Base-by-base conservation (phyloP, 2,888 invertebrate species). In the Furcula furcula region DNA sequence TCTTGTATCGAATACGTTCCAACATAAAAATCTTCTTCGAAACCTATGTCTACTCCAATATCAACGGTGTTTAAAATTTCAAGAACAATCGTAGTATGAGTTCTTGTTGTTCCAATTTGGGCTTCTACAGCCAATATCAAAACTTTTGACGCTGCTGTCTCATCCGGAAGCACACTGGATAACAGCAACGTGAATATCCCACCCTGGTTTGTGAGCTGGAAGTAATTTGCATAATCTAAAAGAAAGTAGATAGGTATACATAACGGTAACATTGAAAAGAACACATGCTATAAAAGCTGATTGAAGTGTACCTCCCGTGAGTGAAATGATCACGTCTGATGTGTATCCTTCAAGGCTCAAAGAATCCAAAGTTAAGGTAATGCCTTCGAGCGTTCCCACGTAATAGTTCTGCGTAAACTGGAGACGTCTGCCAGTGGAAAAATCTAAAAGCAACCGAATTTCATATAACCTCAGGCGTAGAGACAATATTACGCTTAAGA, bases 201-300 rank as follows among this genome's bases (percentile, higher is more conserved):
- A 11, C 36, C 34, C 25, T 47, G 31, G 23, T 54, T 42, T 12
- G 25, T 46, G 7, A 64, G 23, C 46, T 59, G 53, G 43, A 67
- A 64, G 40, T 56, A 55, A 14, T 58, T 41, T 26, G 31, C 35
- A 38, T 57, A 43, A 45, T 67, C 66, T 65, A 51, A 56, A 65
- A 60, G 34, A 51, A 44, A 55, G 51, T n/a, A 29, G 14, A 4
- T 15, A 10, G 27, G 29, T 15, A 9, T 26, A 1, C 27, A 21
- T 6, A 12, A 33, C 20, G 5, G 14, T 18, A 16, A 16, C 16
- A 16, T n/a, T n/a, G n/a, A n/a, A n/a, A n/a, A n/a, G n/a, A n/a
- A n/a, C n/a, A n/a, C n/a, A n/a, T n/a, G n/a, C 16, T 16, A 15
- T 10, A 7, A 7, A 21, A 2, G 19, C 10, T 13, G 27, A 29